Base-by-base conservation (phyloP, 1,140 invertebrate species). In the Ruditapes philippinarum region DNA sequence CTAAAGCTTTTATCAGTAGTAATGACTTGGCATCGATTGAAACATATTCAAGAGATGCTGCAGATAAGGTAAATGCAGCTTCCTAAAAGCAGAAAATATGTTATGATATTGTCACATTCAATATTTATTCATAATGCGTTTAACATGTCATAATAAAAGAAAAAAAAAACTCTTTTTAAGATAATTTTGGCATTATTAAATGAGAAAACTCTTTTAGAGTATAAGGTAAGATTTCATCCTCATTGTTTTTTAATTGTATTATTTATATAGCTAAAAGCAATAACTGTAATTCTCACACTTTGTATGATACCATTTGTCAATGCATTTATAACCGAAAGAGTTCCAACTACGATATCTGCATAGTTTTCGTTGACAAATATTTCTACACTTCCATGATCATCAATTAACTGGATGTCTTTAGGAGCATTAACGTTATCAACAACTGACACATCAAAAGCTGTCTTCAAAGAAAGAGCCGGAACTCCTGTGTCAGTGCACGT, bases 401-500 rank as follows among this genome's bases (percentile, higher is more conserved):
- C 36, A 1, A 45, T 40, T 2, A 94, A 57, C 22, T 57, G 36
- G 12, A 93, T 78, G 19, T 62, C 81, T 81, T 93, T 94, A 25
- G 92, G 93, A 4, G 91, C 88, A 70, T 90, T 84, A 14, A 92
- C 92, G 9, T 79, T 87, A 54, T 92, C 90, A 33, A 91, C 90
- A 57, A 94, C 88, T 17, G 83, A 28, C 7, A 93, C 54, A 38
- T 31, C 78, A 22, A 94, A 68, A 17, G 82, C 31, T 7, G 86
- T 42, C 0, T 80, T 74, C 7, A 70, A n/a, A 0, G 87, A 91
- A 62, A 91, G 70, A 19, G 87, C 73, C 33, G 91, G 91, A 0
- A 28, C 17, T 11, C 91, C 93, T 62, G 80, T 73, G 81, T 94
- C 93, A 28, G 86, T 79, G 82, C 93, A 94, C 11, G 73, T 92